These are phyloP conservation scores for Tenodera sinensis DNA, from an alignment of 2,888 invertebrate genomes.

Conservation along the genomic window DNA sequence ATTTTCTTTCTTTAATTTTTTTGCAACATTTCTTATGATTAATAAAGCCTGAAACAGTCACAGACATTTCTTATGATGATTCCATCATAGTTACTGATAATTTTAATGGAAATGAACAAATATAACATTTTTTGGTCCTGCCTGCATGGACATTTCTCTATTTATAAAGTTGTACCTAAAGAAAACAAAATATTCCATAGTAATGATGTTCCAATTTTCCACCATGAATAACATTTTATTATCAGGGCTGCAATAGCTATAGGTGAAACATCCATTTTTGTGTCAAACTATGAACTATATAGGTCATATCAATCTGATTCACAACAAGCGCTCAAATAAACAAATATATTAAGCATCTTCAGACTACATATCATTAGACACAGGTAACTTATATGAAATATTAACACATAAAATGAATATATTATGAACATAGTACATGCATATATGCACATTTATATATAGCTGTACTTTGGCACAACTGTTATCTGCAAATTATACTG, in stretches of 20 bases:
- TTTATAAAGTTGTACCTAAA: neutral
- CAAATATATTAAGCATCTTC: neutral
- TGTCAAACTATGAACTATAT: neutral
- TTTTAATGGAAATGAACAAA: neutral
- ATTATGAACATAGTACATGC: neutral
- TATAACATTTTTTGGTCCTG: neutral
- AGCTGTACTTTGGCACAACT: neutral
- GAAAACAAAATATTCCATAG: neutral
- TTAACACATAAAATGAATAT: neutral
- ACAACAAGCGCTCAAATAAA: slow-evolving; percentile 18
- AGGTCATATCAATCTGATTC: slow-evolving; percentile 5
- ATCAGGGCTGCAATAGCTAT: neutral
- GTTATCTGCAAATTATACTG: neutral
- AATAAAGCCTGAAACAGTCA: neutral
- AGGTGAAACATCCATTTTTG: slow-evolving; percentile 3
- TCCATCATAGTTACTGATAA: neutral
- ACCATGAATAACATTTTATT: neutral
- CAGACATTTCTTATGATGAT: neutral
- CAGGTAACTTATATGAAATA: neutral
- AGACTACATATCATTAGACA: neutral
- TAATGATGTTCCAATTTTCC: neutral
- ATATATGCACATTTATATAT: neutral
- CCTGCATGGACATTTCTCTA: neutral
- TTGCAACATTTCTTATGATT: neutral
- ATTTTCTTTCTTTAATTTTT: neutral